Conservation (phyloP, 92 coral and sea anemone species). For the Scolanthus callimorphus region DNA sequence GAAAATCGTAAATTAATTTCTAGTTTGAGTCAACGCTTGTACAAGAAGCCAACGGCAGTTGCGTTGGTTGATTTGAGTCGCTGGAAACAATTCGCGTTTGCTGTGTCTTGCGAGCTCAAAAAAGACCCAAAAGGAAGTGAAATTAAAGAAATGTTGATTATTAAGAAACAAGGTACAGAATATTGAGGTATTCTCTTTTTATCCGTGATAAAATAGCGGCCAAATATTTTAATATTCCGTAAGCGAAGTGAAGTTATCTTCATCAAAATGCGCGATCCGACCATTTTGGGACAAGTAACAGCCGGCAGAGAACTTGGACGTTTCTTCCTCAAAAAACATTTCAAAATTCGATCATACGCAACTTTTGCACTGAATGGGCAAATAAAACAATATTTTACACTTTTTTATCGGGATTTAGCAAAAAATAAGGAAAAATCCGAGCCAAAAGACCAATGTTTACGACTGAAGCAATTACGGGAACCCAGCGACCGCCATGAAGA, state of each 20-base stretch:
- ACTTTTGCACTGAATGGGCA: neutral
- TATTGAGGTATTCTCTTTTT: too few species aligned
- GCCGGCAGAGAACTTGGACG: constrained; percentile 7
- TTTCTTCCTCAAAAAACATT: constrained; percentile 16
- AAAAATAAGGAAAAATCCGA: constrained; percentile 32
- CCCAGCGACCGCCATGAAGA: constrained; percentile 68
- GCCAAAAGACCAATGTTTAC: constrained; percentile 74
- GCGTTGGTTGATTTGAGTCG: too few species aligned
- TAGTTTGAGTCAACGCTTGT: too few species aligned
- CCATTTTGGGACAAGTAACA: constrained; percentile 14
- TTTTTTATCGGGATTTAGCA: constrained; percentile 11
- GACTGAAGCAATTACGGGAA: constrained; percentile 84
- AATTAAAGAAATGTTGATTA: too few species aligned
- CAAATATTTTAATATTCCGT: constrained; percentile 3
- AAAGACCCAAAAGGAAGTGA: neutral
- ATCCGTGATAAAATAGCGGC: neutral
- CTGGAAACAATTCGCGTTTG: too few species aligned
- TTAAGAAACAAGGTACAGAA: too few species aligned
- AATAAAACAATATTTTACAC: neutral
- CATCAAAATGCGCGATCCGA: constrained; percentile 11
- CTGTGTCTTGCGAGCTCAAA: too few species aligned
- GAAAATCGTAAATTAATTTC: neutral
- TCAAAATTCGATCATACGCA: constrained; percentile 3
- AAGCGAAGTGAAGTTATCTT: constrained; percentile 5
- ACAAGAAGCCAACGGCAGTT: too few species aligned